Base-by-base conservation (phyloP, 2,888 invertebrate species). In the Leuctra nigra region DNA sequence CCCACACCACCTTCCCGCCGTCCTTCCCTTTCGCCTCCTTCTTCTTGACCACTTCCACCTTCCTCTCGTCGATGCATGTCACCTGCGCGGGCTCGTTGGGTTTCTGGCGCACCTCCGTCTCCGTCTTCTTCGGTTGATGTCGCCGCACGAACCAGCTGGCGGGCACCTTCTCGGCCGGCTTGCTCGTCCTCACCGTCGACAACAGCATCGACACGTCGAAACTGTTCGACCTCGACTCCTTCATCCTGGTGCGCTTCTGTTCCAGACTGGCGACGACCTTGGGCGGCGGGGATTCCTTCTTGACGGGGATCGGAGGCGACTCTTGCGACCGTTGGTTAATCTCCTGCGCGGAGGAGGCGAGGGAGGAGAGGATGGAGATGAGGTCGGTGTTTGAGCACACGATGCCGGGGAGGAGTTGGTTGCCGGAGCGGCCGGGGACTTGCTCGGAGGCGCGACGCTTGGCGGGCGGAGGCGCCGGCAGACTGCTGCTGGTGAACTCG, bases 371-470 rank as follows among this genome's bases (percentile, higher is more conserved):
- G 73, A 90, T 87, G 65, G 85, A 84, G 63, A 84, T 83, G 53
- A 91, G 78, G 68, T 91, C 89, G 25, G 85, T 86, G 71, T 89
- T 87, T 61, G 89, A 86, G 74, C 90, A 89, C 56, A 89, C 80
- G 62, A 90, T 83, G 4, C 89, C 89, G 55, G 46, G 63, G 69
- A 59, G 70, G 74, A 11, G 73, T 72, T 59, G 60, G 78, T 68
- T 68, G 67, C 65, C 68, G 64, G 66, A 7, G 67, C 67, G 46
- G 62, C 50, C 64, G 47, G 53, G 39, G 35, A 50, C 46, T 25
- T 57, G 61, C 55, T 62, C 62, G 33, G 62, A 62, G 13, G 61
- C 59, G 18, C 62, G 54, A 7, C 62, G 58, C 25, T 58, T 57
- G 9, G 53, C 52, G 11, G 36, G 54, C 23, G 25, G 57, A 1